These are phyloP conservation scores for Acromyrmex echinatior DNA, from an alignment of 1,140 invertebrate genomes.

Conservation along the genomic window DNA sequence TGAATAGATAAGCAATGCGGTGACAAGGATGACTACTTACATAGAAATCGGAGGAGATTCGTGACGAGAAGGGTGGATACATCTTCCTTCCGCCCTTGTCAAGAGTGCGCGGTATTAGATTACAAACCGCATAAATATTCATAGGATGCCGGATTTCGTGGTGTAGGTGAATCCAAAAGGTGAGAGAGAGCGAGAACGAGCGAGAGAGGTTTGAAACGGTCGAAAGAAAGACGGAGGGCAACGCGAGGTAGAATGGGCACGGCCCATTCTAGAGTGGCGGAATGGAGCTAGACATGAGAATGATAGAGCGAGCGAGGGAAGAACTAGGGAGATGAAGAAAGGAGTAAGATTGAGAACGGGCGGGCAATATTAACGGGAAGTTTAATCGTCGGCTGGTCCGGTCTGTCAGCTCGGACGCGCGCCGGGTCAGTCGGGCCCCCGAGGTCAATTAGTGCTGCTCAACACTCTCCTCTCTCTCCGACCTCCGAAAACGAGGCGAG, in stretches of 20 bases:
- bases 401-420: conserved; percentile 84
- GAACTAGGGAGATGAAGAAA: conserved; percentile 37
- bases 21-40: not conserved
- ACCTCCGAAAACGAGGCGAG: conserved; percentile 76
- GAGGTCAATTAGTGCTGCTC: conserved; percentile 86
- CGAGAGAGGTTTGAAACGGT: not conserved
- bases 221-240: conserved; percentile 18
- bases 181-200: conserved; percentile 45
- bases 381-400: conserved; percentile 84
- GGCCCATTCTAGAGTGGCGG: conserved; percentile 5
- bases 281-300: conserved; percentile 61
- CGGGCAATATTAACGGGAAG: conserved; percentile 85
- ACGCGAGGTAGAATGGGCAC: conserved; percentile 35
- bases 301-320: conserved; percentile 52
- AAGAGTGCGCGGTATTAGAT: conserved; percentile 69
- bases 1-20: not conserved
- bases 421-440: conserved; percentile 84
- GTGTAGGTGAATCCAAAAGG: conserved; percentile 74
- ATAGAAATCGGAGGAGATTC: conserved; percentile 35
- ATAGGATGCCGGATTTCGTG: conserved; percentile 67
- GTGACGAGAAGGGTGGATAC: conserved; percentile 51
- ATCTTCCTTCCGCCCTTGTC: conserved; percentile 20
- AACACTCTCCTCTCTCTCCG: conserved; percentile 81
- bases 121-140: conserved; percentile 81
- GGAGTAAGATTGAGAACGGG: conserved; percentile 70